Base-by-base conservation (phyloP, 2,888 invertebrate genomes). In the Neoascia interrupta region DNA sequence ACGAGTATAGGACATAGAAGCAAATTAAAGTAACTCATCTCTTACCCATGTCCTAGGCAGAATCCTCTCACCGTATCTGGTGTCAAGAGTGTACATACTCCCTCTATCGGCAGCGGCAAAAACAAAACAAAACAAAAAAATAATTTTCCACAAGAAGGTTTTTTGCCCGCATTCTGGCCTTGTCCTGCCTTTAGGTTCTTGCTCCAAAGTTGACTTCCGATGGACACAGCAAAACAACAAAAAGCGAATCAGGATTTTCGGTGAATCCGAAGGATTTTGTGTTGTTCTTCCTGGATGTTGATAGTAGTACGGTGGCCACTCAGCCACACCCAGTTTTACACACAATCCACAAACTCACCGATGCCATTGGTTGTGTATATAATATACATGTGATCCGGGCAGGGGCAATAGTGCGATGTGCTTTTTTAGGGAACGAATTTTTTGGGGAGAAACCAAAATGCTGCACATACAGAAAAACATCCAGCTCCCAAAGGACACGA, bases 281-380 rank as follows among this genome's bases (percentile, higher is more conserved):
- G 64, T 53, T 70, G 64, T 58, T 60, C 36, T 31, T 34, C n/a
- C 39, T 64, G 19, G 56, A 53, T 70, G 64, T 36, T 53, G 41
- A 63, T 49, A 28, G 49, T 47, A 60, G 26, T 34, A 36, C 56
- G 75, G 76, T 54, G 51, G 66, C 72, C 23, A 68, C 56, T 61
- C 73, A 79, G 79, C 79, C 79, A 79, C 79, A 68, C 79, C 79
- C 79, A 79, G 66, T 61, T 79, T 79, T 79, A 79, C 73, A 73
- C 79, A 76, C 70, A 72, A 64, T 76, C 70, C 47, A n/a, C n/a
- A 47, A 64, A 41, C 58, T 70, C 72, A 79, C 54, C 64, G 49
- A 66, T 37, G 60, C 66, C 53, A 79, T 79, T 79, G 79, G 79
- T 68, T 79, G 66, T 72, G 26, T 68, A 60, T n/a, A n/a, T n/a